These are phyloP conservation scores for Potorous gilbertii DNA, from an alignment of 2,797 vertebrate species.

Conservation along the genomic window DNA sequence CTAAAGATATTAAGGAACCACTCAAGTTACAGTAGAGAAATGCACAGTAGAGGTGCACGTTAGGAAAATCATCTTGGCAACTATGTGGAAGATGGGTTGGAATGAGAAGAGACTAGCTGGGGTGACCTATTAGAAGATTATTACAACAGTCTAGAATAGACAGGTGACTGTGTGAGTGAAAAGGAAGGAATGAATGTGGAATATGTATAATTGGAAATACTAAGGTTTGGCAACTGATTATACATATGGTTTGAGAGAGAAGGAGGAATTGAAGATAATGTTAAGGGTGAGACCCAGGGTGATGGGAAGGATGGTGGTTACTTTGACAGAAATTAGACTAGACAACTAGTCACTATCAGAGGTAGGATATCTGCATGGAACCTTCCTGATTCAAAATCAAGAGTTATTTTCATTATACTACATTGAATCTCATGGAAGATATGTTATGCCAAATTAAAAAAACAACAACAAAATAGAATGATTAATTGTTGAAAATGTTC, in stretches of 20 bases:
- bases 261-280: not conserved
- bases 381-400: not conserved
- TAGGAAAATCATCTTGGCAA: not conserved
- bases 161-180: not conserved
- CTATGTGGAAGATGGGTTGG: not conserved
- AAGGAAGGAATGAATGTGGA: not conserved
- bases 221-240: not conserved
- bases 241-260: not conserved
- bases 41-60: too few relatives aligned
- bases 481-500: not conserved
- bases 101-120: not conserved
- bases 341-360: not conserved
- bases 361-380: not conserved
- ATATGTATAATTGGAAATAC: not conserved
- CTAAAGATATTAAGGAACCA: too few relatives aligned
- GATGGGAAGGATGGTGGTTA: not conserved
- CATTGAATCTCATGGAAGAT: not conserved
- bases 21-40: too few relatives aligned
- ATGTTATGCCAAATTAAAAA: not conserved
- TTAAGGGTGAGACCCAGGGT: not conserved
- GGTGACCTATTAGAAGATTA: not conserved
- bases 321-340: not conserved
- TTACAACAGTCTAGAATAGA: not conserved
- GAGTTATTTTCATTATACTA: not conserved
- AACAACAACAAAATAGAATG: not conserved